A percentile compares a stretch with the other conserved stretches of the same genome.
Conservation (phyloP, 2,888 invertebrate species). For the Choreutis nemorana region DNA sequence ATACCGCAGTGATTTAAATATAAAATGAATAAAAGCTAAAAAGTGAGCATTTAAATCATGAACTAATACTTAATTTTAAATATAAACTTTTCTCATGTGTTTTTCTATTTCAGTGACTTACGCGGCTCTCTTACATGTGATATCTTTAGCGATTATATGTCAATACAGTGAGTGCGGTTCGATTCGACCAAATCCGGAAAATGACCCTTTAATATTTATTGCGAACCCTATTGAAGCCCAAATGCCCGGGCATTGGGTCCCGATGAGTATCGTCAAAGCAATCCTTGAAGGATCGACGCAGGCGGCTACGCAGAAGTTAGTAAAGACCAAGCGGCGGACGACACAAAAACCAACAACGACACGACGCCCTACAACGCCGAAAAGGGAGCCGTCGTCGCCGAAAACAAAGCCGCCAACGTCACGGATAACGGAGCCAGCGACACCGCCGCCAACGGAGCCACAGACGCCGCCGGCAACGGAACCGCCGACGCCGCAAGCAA, state of each 20-base stretch:
- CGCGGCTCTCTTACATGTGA: no score
- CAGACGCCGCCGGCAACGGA: no score
- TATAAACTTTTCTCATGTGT: no score
- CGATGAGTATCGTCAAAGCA: constrained; percentile 25
- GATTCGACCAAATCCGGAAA: constrained; percentile 15
- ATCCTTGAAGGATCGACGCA: constrained; percentile 12
- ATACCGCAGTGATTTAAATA: no score
- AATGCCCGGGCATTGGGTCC: constrained; percentile 37
- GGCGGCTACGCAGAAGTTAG: constrained; percentile 1
- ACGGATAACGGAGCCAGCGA: neutral
- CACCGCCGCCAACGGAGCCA: constrained; percentile 1
- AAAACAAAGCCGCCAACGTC: no score
- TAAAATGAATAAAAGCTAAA: no score
- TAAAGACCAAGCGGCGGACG: constrained; percentile 5
- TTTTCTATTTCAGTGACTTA: no score
- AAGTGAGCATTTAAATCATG: no score
- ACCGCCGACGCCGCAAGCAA: neutral
- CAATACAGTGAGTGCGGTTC: no score
- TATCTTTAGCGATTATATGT: no score
- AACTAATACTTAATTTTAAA: no score
- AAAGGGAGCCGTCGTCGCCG: constrained; percentile 1
- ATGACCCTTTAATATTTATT: constrained; percentile 27
- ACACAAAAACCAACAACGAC: constrained; percentile 5
- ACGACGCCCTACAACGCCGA: neutral
- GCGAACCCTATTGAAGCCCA: constrained; percentile 31